Percentiles rank a stretch among this genome's conserved stretches.
Evolutionary conservation across 2,113 vertebrate genomes (phyloP).

Genomic region (Odontesthes bonariensis): DNA sequence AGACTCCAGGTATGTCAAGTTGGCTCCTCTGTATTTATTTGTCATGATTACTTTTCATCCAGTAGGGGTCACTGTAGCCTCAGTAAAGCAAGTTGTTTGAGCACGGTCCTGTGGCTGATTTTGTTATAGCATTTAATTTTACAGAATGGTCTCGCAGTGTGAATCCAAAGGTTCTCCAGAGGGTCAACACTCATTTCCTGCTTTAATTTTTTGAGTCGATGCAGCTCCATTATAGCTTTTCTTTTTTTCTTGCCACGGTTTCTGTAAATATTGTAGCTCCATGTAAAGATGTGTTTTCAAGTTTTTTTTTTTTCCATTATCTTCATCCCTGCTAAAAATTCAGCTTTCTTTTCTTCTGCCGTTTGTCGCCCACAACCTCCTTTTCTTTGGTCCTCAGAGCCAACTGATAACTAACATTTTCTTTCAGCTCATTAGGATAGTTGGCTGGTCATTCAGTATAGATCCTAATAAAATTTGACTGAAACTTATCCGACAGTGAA

Average conservation of each 20-base stretch:
- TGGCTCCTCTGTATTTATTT: neutral
- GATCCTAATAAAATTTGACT: conserved; percentile 70
- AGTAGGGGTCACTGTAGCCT: conserved; percentile 72
- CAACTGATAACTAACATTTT: conserved; percentile 49
- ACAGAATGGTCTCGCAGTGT: conserved; percentile 26
- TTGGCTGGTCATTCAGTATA: conserved; percentile 49
- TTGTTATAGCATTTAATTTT: conserved; percentile 44
- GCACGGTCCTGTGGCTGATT: neutral
- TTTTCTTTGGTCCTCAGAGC: conserved; percentile 25
- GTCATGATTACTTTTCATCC: conserved; percentile 19
- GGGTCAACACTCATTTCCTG: conserved; percentile 38
- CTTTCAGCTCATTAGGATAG: conserved; percentile 51
- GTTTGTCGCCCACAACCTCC: neutral
- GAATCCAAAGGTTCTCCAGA: conserved; percentile 20
- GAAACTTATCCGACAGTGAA: conserved; percentile 77
- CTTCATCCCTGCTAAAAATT: conserved; percentile 16
- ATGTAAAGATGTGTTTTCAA: conserved; percentile 15
- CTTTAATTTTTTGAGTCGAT: conserved; percentile 20
- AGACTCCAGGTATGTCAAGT: conserved; percentile 1
- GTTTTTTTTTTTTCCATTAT: conserved; percentile 12
- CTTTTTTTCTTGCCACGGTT: neutral
- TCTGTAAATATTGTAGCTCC: conserved; percentile 10
- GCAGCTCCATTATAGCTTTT: neutral
- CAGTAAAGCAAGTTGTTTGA: conserved; percentile 25
- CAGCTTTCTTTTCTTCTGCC: neutral